These are phyloP conservation scores for Pyrrhosoma nymphula DNA, from an alignment of 2,888 invertebrate genomes.

Conservation along the genomic window DNA sequence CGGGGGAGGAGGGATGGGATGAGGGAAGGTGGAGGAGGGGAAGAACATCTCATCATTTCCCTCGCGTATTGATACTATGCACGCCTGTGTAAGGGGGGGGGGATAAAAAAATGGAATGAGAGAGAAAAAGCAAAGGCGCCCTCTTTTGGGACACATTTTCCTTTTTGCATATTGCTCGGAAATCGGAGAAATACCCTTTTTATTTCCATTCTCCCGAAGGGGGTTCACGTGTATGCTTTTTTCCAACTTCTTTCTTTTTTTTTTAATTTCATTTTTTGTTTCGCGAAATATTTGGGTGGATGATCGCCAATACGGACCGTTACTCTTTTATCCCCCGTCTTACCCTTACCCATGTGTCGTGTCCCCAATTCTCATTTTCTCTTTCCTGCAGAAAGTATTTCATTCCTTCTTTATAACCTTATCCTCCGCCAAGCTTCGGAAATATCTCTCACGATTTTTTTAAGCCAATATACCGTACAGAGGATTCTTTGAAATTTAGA, in stretches of 20 bases:
- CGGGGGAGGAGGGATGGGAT: background rate
- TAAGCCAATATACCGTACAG: too few species aligned
- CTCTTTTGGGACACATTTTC: background rate
- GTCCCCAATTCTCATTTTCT: background rate
- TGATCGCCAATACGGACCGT: background rate
- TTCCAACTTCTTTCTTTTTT: background rate
- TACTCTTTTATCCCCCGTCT: background rate
- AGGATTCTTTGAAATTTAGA: too few species aligned
- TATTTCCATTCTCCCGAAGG: background rate
- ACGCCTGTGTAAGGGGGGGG: background rate
- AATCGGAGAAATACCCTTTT: conserved; percentile 7
- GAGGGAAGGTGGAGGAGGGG: background rate
- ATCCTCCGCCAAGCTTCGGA: too few species aligned
- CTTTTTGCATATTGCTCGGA: conserved; percentile 1
- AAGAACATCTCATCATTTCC: conserved; percentile 14
- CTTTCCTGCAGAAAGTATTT: background rate
- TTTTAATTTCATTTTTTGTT: background rate
- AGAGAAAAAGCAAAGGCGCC: background rate
- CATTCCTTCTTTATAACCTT: background rate
- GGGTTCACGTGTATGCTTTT: background rate
- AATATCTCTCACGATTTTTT: too few species aligned
- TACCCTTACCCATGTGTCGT: background rate
- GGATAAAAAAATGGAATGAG: background rate
- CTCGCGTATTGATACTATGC: conserved; percentile 8
- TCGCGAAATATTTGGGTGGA: background rate